A percentile compares a stretch with the other conserved stretches of the same genome.
These are phyloP conservation scores for Villa cingulata DNA, from an alignment of 2,888 invertebrate species.

Conservation along the genomic window DNA sequence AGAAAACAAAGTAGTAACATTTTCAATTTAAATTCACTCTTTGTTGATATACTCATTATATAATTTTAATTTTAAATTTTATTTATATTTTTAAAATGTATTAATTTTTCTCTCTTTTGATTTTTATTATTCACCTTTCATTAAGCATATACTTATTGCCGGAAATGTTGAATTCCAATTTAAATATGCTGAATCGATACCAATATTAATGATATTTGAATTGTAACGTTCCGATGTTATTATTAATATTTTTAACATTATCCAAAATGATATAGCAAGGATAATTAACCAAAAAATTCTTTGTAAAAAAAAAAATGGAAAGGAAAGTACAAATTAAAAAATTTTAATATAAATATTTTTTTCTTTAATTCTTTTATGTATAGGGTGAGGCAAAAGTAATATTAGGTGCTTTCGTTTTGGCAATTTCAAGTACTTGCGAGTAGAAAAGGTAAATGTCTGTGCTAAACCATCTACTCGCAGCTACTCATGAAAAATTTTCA, in stretches of 20 bases:
- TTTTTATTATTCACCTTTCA: conserved; percentile 1
- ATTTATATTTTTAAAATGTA: too few species aligned
- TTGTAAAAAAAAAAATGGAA: not conserved
- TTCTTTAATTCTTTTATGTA: too few species aligned
- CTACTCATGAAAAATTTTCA: too few species aligned
- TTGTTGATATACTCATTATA: not conserved
- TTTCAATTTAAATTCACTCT: too few species aligned
- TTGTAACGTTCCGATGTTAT: conserved; percentile 5
- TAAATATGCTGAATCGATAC: conserved; percentile 10
- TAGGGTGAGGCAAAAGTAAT: too few species aligned
- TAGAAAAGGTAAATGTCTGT: too few species aligned
- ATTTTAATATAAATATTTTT: not conserved
- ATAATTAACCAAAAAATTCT: conserved; percentile 11
- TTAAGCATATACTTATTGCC: conserved; percentile 10
- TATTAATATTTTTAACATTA: conserved; percentile 7
- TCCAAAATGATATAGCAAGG: conserved; percentile 1
- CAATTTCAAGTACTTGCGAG: too few species aligned
- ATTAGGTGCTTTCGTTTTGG: too few species aligned
- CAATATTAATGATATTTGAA: conserved; percentile 8
- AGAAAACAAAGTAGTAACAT: too few species aligned
- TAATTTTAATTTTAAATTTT: not conserved
- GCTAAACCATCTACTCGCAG: too few species aligned
- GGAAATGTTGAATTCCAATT: conserved; percentile 12
- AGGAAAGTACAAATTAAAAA: not conserved
- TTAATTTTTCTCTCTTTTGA: too few species aligned